A percentile compares a stretch with the other conserved stretches of the same genome.
Conservation (phyloP, 2,113 vertebrate species). For the Erythrocercus mccallii region DNA sequence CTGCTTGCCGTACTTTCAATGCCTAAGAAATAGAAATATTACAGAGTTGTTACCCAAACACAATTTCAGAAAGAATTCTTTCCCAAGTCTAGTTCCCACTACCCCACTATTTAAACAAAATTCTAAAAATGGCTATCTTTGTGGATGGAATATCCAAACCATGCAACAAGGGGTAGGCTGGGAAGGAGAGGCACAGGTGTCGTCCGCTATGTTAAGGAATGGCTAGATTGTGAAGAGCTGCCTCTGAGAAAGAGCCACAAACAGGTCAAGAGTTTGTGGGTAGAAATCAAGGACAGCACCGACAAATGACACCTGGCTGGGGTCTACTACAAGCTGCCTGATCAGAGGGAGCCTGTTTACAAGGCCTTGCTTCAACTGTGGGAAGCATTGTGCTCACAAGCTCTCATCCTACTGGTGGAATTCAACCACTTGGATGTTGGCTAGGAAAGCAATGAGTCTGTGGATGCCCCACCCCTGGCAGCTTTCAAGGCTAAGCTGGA, state of each 20-base stretch:
- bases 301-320: background rate
- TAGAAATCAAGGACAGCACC: background rate
- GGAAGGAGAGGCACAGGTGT: background rate
- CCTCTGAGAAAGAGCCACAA: background rate
- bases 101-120: background rate
- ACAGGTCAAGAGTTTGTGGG: background rate
- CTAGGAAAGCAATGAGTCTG: background rate
- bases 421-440: background rate
- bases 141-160: background rate
- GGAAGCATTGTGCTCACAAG: background rate
- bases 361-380: background rate
- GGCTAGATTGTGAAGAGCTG: background rate
- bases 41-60: background rate
- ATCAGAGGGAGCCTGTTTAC: background rate
- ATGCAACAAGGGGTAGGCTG: background rate
- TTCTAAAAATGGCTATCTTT: background rate
- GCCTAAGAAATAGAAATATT: constrained; percentile 72
- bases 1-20: constrained; percentile 94
- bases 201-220: rapidly evolving
- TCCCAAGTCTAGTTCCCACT: background rate
- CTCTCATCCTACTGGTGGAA: background rate
- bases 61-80: background rate
- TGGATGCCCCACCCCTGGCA: background rate
- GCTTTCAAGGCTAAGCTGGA: background rate
- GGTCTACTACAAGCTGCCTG: background rate